Base-by-base conservation (phyloP, 2,888 invertebrate species). In the Hydropsyche betteni region DNA sequence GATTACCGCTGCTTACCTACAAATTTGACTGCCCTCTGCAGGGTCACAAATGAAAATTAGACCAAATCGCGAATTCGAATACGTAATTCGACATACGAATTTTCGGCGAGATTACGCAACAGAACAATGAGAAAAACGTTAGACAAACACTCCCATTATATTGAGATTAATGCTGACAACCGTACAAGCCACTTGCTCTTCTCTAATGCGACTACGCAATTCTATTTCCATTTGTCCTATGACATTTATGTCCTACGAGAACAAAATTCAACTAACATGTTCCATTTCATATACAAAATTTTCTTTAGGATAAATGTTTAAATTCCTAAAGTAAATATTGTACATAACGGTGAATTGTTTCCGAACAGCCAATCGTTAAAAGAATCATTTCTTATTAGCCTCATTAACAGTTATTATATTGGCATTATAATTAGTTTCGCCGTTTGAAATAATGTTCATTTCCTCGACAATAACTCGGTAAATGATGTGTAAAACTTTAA, bases 1-100 rank as follows among this genome's bases (percentile, higher is more conserved):
- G 53, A 70, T 70, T 70, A 70, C 70, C 70, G 55, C 70, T 53
- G 55, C 53, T 70, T 69, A 69, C 69, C 69, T 68, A 69, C 69
- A 69, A 44, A 69, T 58, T 24, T 5, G 64, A 36, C 64, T 36
- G 64, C 36, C 34, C 36, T 34, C 34, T 5, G 64, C 64, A 34
- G 64, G 64, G 64, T 64, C 64, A 64, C 64, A 34, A 44, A 64
- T 36, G 12, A 64, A 64, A 58, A 64, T 10, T 64, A 34, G 64
- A 64, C 34, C 64, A 64, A 34, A 64, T 64, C 64, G 64, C 64
- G 12, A 36, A 36, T 34, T 4, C 34, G 64, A 64, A 64, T 36
- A 34, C 64, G 36, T 36, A 36, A 64, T 64, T 36, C 34, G n/a
- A 24, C 58, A 58, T 24, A 58, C 58, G 58, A 58, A 58, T 58